Evolutionary conservation across 2,797 vertebrate species (phyloP).

Genomic region (Loris lydekkerianus): DNA sequence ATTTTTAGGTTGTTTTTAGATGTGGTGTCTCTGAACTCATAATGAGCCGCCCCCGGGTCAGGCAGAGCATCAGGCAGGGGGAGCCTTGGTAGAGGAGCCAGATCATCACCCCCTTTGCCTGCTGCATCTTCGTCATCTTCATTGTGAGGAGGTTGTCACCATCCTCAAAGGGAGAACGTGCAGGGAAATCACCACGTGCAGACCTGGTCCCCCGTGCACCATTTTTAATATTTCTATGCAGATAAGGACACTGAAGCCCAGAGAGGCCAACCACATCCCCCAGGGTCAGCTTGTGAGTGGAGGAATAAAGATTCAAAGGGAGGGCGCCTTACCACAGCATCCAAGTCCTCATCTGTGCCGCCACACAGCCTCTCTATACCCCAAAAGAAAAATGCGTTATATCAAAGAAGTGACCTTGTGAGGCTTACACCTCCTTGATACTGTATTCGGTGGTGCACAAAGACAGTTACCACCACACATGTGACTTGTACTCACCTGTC

Average conservation of each 20-base stretch:
- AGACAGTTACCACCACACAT: background rate
- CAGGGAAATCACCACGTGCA: accelerated
- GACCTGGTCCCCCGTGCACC: background rate
- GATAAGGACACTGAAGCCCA: background rate
- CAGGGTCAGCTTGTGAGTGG: background rate
- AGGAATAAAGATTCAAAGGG: accelerated
- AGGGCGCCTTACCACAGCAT: background rate
- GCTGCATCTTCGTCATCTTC: accelerated
- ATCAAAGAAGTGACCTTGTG: too few species aligned
- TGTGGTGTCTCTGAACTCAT: background rate
- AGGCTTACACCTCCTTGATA: background rate
- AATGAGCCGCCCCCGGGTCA: background rate
- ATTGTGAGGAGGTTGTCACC: background rate
- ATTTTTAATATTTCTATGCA: background rate
- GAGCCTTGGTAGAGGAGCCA: too few species aligned
- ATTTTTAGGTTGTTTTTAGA: background rate
- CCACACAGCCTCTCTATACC: accelerated
- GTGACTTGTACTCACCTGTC: accelerated
- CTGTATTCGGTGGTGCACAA: accelerated
- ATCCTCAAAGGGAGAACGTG: accelerated
- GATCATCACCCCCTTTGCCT: background rate
- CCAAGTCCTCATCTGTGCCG: accelerated
- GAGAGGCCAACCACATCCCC: background rate
- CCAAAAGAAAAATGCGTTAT: background rate
- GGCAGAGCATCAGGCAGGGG: accelerated